phyloP scores from a whole-genome alignment of 2,113 vertebrate genomes.

The Marmota monax region DNA sequence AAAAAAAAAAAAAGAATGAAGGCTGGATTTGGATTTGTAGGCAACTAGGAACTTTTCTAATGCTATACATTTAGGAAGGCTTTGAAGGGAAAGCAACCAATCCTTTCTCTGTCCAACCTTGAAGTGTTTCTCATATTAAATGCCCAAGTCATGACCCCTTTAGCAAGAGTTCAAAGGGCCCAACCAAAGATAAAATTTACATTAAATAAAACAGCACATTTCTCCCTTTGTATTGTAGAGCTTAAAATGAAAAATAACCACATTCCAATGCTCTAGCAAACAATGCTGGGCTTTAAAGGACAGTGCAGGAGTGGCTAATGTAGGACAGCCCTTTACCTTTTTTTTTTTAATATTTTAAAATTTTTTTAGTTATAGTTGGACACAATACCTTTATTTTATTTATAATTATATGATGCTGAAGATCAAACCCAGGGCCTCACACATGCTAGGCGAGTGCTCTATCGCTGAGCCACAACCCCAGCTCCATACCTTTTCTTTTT shows the following conservation, averaged over 20 bases:
- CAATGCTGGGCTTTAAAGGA: neutral
- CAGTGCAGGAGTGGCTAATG: neutral
- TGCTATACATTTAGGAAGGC: neutral
- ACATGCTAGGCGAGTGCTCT: no score
- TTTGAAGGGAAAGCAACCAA: neutral
- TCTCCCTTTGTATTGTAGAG: constrained; percentile 19
- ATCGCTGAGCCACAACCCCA: no score
- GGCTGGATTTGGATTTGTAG: neutral
- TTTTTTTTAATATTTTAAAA: no score
- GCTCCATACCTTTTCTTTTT: neutral
- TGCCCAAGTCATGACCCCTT: constrained; percentile 57
- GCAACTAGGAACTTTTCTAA: constrained; percentile 27
- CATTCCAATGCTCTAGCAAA: neutral
- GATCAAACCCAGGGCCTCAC: no score
- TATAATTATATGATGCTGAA: no score
- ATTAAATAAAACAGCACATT: constrained; percentile 15
- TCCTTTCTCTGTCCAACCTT: neutral
- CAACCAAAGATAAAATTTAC: constrained; percentile 58
- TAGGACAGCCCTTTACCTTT: neutral
- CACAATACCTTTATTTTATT: no score
- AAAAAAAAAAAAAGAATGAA: neutral
- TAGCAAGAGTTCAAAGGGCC: constrained; percentile 58
- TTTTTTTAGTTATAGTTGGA: no score
- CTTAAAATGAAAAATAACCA: constrained; percentile 28
- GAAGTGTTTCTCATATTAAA: constrained; percentile 40